phyloP scores from a whole-genome alignment of 1,140 invertebrate species.

The Zaprionus lachaisei region DNA sequence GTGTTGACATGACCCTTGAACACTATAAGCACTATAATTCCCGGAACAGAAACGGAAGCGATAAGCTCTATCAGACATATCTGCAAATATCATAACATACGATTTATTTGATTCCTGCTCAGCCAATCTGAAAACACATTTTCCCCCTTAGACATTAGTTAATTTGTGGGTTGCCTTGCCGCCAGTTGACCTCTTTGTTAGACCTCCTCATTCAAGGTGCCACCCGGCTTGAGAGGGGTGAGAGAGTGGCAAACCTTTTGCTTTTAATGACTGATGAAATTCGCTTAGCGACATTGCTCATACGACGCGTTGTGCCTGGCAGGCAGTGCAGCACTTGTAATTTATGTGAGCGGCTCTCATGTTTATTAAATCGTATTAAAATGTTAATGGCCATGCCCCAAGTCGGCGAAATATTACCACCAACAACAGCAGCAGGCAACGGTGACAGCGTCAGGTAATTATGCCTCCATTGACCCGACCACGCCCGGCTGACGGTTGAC shows the following conservation, averaged over 20 bases:
- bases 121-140: not conserved
- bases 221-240: not conserved
- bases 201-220: not conserved
- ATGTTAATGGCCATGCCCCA: constrained; percentile 69
- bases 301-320: constrained; percentile 56
- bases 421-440: constrained; percentile 14
- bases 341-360: constrained; percentile 64
- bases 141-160: not conserved
- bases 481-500: constrained; percentile 25
- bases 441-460: constrained; percentile 56
- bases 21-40: not conserved
- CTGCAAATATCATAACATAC: constrained; percentile 1
- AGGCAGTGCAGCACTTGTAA: constrained; percentile 43
- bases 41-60: constrained; percentile 17
- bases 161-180: not conserved
- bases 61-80: constrained; percentile 38
- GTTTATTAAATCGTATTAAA: constrained; percentile 75
- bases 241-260: constrained; percentile 11
- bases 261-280: constrained; percentile 64
- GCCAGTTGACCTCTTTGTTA: not conserved
- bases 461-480: constrained; percentile 71
- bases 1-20: constrained; percentile 24
- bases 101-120: not conserved
- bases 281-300: constrained; percentile 50
- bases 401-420: constrained; percentile 71